Conservation (phyloP, 2,113 vertebrate genomes). For the human region DNA sequence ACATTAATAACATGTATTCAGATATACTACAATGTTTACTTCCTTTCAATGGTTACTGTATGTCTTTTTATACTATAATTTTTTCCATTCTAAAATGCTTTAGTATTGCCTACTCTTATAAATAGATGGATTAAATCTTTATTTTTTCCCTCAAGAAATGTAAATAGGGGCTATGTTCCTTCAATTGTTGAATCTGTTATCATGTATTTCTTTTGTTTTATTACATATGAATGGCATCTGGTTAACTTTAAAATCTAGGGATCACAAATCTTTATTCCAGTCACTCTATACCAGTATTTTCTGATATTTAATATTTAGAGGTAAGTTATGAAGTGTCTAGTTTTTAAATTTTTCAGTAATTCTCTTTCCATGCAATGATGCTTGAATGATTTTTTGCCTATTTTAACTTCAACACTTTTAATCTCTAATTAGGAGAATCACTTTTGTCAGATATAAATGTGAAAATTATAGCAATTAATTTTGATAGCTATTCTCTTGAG, state of each 20-base stretch:
- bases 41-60: neutral
- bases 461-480: conserved; percentile 45
- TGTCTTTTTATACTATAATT: neutral
- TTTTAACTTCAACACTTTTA: neutral
- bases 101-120: neutral
- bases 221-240: neutral
- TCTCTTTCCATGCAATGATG: neutral
- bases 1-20: neutral
- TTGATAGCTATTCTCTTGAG: conserved; percentile 27
- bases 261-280: neutral
- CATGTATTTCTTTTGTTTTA: neutral
- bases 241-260: neutral
- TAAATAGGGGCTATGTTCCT: neutral
- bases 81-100: neutral
- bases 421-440: neutral
- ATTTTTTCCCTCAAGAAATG: neutral
- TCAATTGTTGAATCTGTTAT: neutral
- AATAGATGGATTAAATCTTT: neutral
- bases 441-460: conserved; percentile 10
- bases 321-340: neutral
- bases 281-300: neutral
- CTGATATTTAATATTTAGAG: neutral
- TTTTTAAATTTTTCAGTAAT: neutral
- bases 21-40: neutral
- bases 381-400: conserved; percentile 17